phyloP scores from a whole-genome alignment of 2,113 vertebrate species.

The Scytalopus superciliaris region DNA sequence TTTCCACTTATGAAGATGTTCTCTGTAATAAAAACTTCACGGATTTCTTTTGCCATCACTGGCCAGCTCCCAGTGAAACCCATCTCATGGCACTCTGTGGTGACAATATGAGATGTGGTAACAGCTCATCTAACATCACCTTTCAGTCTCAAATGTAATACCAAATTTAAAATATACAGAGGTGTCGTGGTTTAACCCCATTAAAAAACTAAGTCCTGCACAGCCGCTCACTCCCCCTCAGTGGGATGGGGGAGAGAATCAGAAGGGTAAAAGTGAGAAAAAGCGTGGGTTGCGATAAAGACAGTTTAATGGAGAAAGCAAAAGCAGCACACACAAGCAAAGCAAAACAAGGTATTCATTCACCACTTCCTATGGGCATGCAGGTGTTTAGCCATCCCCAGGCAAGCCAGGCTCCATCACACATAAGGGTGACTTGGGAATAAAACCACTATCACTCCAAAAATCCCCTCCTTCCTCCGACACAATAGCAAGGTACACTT shows the following conservation, averaged over 20 bases:
- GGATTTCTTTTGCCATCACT: not conserved
- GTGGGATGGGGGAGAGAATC: not conserved
- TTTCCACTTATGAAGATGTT: not conserved
- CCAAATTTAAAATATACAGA: not conserved
- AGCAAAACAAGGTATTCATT: not conserved
- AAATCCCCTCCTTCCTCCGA: not conserved
- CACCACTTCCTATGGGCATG: not conserved
- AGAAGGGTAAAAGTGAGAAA: not conserved
- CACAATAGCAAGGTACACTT: not conserved
- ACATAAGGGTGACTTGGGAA: not conserved
- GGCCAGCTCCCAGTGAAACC: not conserved
- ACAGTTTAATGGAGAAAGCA: not conserved
- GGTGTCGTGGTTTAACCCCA: not conserved
- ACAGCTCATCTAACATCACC: not conserved
- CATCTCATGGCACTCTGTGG: not conserved
- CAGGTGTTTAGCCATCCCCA: not conserved
- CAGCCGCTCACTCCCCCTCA: not conserved
- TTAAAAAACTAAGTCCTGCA: not conserved
- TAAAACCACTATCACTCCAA: not conserved
- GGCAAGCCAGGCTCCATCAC: fast-evolving
- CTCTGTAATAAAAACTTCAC: not conserved
- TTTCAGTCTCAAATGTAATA: not conserved
- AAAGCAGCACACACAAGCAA: not conserved
- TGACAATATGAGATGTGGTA: not conserved
- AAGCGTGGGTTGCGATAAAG: not conserved